Conservation (phyloP, 2,797 vertebrate species). For the Limosa lapponica region DNA sequence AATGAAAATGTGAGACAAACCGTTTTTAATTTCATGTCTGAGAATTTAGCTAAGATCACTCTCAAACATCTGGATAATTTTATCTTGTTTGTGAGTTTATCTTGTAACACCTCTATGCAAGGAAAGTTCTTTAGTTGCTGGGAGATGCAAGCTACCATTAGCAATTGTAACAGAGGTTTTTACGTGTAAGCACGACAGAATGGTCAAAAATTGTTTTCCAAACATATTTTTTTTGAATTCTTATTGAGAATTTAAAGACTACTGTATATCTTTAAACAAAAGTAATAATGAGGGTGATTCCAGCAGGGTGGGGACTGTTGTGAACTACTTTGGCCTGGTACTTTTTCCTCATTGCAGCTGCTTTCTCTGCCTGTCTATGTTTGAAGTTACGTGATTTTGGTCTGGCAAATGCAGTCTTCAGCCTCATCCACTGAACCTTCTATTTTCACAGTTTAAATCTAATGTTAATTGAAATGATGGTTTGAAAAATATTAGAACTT, state of each 20-base stretch:
- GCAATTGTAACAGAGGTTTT: background rate
- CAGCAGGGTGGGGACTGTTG: background rate
- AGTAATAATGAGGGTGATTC: background rate
- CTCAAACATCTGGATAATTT: background rate
- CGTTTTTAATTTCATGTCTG: background rate
- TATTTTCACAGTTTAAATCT: background rate
- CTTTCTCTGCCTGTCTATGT: background rate
- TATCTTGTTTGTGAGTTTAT: background rate
- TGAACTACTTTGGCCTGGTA: background rate
- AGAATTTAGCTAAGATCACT: background rate
- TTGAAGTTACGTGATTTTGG: background rate
- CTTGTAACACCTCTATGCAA: background rate
- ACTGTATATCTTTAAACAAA: background rate
- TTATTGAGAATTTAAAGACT: background rate
- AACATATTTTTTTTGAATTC: background rate
- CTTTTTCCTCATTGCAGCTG: background rate
- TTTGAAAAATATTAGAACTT: background rate
- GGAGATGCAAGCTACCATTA: background rate
- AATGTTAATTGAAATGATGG: background rate
- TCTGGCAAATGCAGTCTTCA: background rate
- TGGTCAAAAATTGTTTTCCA: background rate
- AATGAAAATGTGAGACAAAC: background rate
- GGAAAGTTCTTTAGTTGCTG: background rate
- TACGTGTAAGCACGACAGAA: background rate
- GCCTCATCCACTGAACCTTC: background rate